Evolutionary conservation across 2,797 vertebrate species (phyloP).

Genomic region (Anguilla megastoma): DNA sequence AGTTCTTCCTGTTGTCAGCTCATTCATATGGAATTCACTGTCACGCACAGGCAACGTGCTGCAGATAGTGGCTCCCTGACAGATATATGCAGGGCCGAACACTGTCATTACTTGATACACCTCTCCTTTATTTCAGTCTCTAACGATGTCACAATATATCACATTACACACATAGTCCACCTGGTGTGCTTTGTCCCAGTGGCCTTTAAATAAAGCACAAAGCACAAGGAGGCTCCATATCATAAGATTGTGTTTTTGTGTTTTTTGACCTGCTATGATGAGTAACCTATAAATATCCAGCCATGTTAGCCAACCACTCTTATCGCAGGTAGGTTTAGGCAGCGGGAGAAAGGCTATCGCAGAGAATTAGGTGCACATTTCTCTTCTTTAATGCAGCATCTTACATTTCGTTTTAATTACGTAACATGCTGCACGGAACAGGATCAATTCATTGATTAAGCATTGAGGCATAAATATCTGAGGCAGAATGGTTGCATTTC

Average conservation of each 20-base stretch:
- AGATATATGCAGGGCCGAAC: not conserved
- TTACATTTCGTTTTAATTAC: conserved; percentile 11
- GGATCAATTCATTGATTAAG: conserved; percentile 12
- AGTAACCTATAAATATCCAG: not conserved
- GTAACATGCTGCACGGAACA: not conserved
- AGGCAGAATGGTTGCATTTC: not conserved
- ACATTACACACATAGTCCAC: not conserved
- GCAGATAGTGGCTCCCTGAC: too few species aligned
- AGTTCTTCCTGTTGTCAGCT: not conserved
- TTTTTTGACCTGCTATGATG: not conserved
- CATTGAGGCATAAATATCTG: not conserved
- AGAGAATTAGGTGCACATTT: not conserved
- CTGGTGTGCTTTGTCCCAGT: not conserved
- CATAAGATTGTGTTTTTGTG: not conserved
- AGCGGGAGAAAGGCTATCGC: not conserved
- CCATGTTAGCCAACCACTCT: not conserved
- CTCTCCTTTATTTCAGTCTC: not conserved
- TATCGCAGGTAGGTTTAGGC: not conserved
- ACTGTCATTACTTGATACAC: not conserved
- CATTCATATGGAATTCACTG: not conserved
- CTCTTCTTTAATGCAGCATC: not conserved
- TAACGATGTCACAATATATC: conserved; percentile 10
- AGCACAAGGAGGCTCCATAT: not conserved
- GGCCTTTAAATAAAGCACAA: not conserved
- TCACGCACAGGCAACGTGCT: not conserved